These are phyloP conservation scores for Drosophila siamana DNA, from an alignment of 2,888 invertebrate species.

Conservation along the genomic window DNA sequence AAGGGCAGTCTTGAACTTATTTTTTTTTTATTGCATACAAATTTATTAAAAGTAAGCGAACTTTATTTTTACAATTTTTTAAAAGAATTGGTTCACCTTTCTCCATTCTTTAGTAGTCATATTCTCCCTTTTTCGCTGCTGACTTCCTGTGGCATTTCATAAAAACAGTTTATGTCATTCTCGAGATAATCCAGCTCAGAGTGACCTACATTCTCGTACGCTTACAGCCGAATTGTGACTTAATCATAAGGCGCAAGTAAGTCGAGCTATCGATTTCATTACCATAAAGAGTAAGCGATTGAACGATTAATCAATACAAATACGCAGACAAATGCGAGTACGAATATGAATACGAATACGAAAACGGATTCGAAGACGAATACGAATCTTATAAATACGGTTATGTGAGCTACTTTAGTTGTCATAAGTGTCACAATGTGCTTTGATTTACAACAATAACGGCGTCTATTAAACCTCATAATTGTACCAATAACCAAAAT, in stretches of 20 bases:
- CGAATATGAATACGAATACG: constrained; percentile 9
- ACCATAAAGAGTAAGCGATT: constrained; percentile 53
- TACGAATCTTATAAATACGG: constrained; percentile 63
- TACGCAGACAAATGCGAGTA: neutral
- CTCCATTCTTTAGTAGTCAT: neutral
- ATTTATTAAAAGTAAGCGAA: too few relatives aligned
- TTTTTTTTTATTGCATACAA: too few relatives aligned
- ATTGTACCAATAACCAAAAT: constrained; percentile 77
- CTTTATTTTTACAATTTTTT: neutral
- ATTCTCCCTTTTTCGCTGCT: neutral
- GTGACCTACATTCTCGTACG: constrained; percentile 30
- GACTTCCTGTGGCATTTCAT: neutral
- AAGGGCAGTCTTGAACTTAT: too few relatives aligned
- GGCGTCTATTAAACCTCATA: constrained; percentile 81
- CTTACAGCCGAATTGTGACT: constrained; percentile 21
- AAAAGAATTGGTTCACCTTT: neutral
- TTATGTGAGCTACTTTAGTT: constrained; percentile 82
- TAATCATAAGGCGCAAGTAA: constrained; percentile 32
- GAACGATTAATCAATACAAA: constrained; percentile 27
- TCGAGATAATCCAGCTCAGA: constrained; percentile 1
- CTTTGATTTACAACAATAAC: constrained; percentile 82
- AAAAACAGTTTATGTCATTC: neutral
- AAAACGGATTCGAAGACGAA: constrained; percentile 14
- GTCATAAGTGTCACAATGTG: constrained; percentile 82
- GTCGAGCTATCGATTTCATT: constrained; percentile 63